A percentile compares a stretch with the other conserved stretches of the same genome.
Conservation (phyloP, 2,797 vertebrate species). For the Buphagus erythrorhynchus region DNA sequence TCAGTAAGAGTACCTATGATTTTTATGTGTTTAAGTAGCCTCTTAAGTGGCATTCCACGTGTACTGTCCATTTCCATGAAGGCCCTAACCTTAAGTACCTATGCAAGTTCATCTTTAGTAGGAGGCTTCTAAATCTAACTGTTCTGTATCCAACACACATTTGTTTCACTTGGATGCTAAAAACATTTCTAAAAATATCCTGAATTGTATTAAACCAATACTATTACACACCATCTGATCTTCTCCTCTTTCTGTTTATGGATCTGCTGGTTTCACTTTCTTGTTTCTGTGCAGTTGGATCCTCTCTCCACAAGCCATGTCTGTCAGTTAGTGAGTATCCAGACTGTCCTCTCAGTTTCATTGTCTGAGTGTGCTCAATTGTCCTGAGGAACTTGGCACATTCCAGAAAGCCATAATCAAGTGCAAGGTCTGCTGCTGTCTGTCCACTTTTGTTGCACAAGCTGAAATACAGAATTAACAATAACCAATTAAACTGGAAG, state of each 20-base stretch:
- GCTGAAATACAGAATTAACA: conserved; percentile 59
- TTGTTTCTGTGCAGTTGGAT: conserved; percentile 58
- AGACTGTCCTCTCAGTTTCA: conserved; percentile 18
- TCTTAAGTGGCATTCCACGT: neutral
- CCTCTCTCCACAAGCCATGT: neutral
- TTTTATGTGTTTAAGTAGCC: neutral
- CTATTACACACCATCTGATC: conserved; percentile 61
- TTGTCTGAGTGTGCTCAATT: conserved; percentile 65
- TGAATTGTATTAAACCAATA: neutral
- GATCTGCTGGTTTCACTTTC: neutral
- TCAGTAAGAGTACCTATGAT: neutral
- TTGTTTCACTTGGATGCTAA: neutral
- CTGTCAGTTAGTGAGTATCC: neutral
- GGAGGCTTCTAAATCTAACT: neutral
- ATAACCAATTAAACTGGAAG: neutral
- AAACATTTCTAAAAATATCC: neutral
- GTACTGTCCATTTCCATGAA: neutral
- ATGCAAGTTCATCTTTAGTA: neutral
- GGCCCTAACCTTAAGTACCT: neutral
- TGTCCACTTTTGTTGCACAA: conserved; percentile 81
- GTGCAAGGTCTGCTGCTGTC: conserved; percentile 82
- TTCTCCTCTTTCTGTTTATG: conserved; percentile 73
- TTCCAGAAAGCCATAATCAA: conserved; percentile 77
- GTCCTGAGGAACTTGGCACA: conserved; percentile 79
- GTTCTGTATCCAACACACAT: neutral